phyloP scores from a whole-genome alignment of 2,797 vertebrate genomes.

The Coendou prehensilis region DNA sequence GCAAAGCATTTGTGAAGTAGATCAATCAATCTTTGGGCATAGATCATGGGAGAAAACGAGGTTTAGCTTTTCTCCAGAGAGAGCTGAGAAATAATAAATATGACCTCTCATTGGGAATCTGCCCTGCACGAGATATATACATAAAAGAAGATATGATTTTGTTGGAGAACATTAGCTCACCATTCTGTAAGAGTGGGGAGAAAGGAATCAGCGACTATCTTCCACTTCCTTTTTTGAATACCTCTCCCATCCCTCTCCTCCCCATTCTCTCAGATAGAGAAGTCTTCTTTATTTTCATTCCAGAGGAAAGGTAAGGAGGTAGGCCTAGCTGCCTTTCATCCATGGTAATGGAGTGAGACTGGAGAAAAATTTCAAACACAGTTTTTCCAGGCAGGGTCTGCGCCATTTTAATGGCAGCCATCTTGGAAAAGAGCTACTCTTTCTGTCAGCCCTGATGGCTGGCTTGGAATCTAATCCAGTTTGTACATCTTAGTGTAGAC shows the following conservation, averaged over 20 bases:
- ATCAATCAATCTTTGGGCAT: constrained; percentile 10
- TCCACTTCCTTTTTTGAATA: neutral
- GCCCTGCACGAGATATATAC: neutral
- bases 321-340: neutral
- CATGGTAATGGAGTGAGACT: neutral
- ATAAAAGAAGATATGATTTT: neutral
- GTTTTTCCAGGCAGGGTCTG: neutral
- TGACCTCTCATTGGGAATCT: neutral
- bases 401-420: constrained; percentile 6
- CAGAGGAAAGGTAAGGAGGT: neutral
- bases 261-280: neutral
- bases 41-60: neutral
- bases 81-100: constrained; percentile 22
- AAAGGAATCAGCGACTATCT: neutral
- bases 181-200: neutral
- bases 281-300: constrained; percentile 1
- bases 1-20: neutral
- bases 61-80: constrained; percentile 21
- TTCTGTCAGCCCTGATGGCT: constrained; percentile 12
- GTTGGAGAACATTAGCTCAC: neutral
- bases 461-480: constrained; percentile 61
- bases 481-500: constrained; percentile 60
- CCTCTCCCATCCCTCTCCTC: neutral
- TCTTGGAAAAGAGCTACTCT: constrained; percentile 54
- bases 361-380: neutral